Evolutionary conservation across 1,140 invertebrate genomes (phyloP).

Genomic region (Saccostrea cuccullata): DNA sequence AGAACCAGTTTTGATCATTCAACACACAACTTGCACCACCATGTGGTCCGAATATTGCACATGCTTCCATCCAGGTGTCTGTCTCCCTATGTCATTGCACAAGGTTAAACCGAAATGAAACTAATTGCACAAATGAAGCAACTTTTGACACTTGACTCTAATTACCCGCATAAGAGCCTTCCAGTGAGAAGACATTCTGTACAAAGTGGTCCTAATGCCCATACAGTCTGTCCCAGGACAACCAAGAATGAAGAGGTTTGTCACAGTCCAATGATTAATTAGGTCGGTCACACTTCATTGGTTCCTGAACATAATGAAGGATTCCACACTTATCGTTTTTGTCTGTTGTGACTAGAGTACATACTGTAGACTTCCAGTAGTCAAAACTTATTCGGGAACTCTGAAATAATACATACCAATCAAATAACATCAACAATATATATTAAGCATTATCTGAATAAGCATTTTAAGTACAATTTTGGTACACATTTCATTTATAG

Average conservation of each 20-base stretch:
- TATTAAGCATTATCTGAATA: too few species aligned
- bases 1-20: not conserved
- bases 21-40: not conserved
- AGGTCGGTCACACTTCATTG: slow-evolving; percentile 69
- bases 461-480: not conserved
- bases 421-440: not conserved
- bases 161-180: slow-evolving; percentile 32
- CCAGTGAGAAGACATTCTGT: not conserved
- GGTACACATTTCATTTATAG: too few species aligned
- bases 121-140: slow-evolving; percentile 23
- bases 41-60: slow-evolving; percentile 28
- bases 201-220: slow-evolving; percentile 11
- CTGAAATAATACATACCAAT: slow-evolving; percentile 56
- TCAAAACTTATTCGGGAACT: slow-evolving; percentile 77
- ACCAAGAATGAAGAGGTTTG: slow-evolving; percentile 6
- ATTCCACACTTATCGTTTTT: slow-evolving; percentile 67
- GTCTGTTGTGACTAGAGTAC: slow-evolving; percentile 72
- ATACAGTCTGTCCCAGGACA: not conserved
- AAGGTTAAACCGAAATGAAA: not conserved
- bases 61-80: slow-evolving; percentile 9
- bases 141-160: not conserved
- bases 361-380: slow-evolving; percentile 77
- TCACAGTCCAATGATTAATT: slow-evolving; percentile 54
- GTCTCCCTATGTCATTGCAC: slow-evolving; percentile 5
- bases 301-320: slow-evolving; percentile 68